phyloP scores from a whole-genome alignment of 2,888 invertebrate genomes.

The Drosophila kuntzei region DNA sequence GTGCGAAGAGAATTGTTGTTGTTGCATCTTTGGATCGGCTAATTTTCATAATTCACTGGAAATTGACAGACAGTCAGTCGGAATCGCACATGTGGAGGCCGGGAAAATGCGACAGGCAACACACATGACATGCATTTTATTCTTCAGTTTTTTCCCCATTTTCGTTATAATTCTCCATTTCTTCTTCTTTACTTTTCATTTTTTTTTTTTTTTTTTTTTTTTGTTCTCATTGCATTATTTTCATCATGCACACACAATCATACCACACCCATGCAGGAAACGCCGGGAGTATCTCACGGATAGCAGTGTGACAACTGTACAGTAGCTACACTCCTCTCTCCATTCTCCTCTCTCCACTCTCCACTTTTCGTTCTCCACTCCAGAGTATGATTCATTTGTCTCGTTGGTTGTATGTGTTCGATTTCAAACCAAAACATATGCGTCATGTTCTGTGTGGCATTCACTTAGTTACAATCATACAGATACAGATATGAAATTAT shows the following conservation, averaged over 20 bases:
- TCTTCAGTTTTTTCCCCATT: constrained; percentile 4
- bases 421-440: constrained; percentile 72
- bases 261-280: constrained; percentile 61
- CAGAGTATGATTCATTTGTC: constrained; percentile 58
- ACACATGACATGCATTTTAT: constrained; percentile 77
- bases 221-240: constrained; percentile 32
- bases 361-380: background rate
- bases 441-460: constrained; percentile 53
- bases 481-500: constrained; percentile 25
- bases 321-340: constrained; percentile 26
- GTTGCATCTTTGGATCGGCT: constrained; percentile 62
- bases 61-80: constrained; percentile 51
- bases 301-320: constrained; percentile 50
- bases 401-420: constrained; percentile 16
- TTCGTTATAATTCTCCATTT: constrained; percentile 7
- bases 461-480: constrained; percentile 21
- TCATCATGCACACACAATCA: constrained; percentile 39
- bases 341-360: constrained; percentile 7
- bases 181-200: constrained; percentile 22
- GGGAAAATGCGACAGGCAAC: constrained; percentile 68
- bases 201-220: no score
- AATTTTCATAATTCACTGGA: constrained; percentile 82
- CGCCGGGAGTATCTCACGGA: constrained; percentile 46
- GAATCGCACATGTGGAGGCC: constrained; percentile 49
- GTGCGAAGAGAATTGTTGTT: background rate